Percentiles rank a stretch among this genome's conserved stretches.
These are phyloP conservation scores for Varanus komodoensis DNA, from an alignment of 2,113 vertebrate species.

Conservation along the genomic window DNA sequence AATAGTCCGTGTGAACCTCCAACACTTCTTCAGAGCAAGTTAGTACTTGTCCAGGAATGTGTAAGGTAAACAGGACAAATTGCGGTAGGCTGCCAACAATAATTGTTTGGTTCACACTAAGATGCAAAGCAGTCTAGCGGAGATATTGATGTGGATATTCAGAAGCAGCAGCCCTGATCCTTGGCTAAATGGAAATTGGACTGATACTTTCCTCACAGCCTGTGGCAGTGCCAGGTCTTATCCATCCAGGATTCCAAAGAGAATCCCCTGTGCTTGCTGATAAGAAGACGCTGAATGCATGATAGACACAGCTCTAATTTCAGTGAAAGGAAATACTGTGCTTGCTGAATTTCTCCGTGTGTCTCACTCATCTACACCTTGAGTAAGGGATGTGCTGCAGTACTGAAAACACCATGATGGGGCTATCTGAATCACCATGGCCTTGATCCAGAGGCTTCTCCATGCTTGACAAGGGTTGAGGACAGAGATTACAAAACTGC, in stretches of 20 bases:
- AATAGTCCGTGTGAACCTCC: not conserved
- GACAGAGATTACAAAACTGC: not conserved
- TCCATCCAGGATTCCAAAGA: not conserved
- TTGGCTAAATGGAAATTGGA: not conserved
- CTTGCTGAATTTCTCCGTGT: not conserved
- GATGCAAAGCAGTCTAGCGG: not conserved
- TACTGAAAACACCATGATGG: not conserved
- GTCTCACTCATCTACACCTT: too few relatives aligned
- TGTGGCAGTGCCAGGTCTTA: not conserved
- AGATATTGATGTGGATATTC: not conserved
- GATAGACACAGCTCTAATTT: not conserved
- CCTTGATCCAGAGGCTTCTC: not conserved
- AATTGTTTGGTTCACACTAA: not conserved
- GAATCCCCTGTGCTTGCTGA: not conserved
- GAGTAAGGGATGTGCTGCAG: not conserved
- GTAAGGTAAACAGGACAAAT: not conserved
- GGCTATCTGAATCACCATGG: too few relatives aligned
- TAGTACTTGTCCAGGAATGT: not conserved
- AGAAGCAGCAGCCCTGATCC: not conserved
- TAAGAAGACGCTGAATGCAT: not conserved
- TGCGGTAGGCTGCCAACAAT: not conserved
- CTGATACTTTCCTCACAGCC: not conserved
- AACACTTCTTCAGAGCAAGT: slow-evolving; percentile 17
- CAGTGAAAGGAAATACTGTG: not conserved
- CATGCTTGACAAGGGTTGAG: not conserved